These are phyloP conservation scores for Stegastes partitus DNA, from an alignment of 2,113 vertebrate genomes.

Conservation along the genomic window DNA sequence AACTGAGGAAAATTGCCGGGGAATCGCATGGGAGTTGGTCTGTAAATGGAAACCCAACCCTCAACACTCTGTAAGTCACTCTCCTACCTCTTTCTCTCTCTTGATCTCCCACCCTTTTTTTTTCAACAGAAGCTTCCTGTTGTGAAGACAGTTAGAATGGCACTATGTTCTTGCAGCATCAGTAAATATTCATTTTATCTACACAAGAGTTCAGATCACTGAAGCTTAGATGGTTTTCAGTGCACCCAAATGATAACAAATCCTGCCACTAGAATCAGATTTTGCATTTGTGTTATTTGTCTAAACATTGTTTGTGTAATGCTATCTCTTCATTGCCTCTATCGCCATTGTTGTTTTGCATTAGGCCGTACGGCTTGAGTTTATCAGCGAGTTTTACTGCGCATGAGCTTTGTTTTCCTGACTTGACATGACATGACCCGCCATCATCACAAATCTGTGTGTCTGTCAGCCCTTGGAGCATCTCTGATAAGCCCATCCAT, in stretches of 20 bases:
- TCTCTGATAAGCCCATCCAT: constrained; percentile 53
- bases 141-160: not conserved
- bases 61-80: constrained; percentile 11
- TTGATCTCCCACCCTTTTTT: not conserved
- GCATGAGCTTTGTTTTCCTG: constrained; percentile 7
- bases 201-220: constrained; percentile 6
- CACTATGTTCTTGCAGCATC: not conserved
- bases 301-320: not conserved
- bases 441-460: constrained; percentile 46
- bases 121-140: not conserved
- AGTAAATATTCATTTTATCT: constrained; percentile 22
- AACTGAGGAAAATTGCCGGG: constrained; percentile 41
- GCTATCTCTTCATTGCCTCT: not conserved
- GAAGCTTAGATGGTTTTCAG: constrained; percentile 6
- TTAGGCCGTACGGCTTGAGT: not conserved
- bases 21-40: constrained; percentile 49
- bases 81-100: not conserved
- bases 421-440: constrained; percentile 19
- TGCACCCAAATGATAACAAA: not conserved
- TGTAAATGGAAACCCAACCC: constrained; percentile 51
- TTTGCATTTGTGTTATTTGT: not conserved
- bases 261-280: not conserved
- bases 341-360: not conserved
- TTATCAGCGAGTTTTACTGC: constrained; percentile 19
- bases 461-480: constrained; percentile 41